Base-by-base conservation (phyloP, 2,888 invertebrate genomes). In the Andrena fulva region DNA sequence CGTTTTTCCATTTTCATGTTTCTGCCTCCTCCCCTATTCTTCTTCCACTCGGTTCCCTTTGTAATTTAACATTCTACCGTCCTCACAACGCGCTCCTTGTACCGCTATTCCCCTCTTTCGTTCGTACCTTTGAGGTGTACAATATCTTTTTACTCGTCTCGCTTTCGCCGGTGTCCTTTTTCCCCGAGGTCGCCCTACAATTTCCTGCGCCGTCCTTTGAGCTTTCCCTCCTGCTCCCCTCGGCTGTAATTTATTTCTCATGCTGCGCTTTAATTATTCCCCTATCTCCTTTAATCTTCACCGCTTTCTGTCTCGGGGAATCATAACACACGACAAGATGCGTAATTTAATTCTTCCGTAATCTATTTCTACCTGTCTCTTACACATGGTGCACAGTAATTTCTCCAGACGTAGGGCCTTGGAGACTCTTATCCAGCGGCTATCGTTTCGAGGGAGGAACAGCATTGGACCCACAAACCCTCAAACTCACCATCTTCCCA, bases 401-500 rank as follows among this genome's bases (percentile, higher is more conserved):
- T 42, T 12, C 42, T 42, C 12, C 12, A 42, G 12, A 42, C 42
- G 42, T 3, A 12, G 42, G 16, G 5, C 16, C 16, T 42, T 16
- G 16, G 42, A 33, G 33, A 62, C 33, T 33, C 10, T 33, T 20
- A n/a, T 62, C 20, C 62, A 6, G n/a, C 31, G 27, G 7, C 60
- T 16, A 24, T 27, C 24, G 56, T n/a, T 27, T 31, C 60, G 31
- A 7, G 2, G 16, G 5, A 62, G 4, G 4, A 33, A 10, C 3
- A 35, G 35, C 33, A 20, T 12, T 24, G 24, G 24, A 63, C 20
- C 29, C 31, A 5, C 24, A 63, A n/a, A 35, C 60, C 33, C 69
- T 24, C 24, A 27, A 69, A 52, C 62, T 60, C 68, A 33, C 48
- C 68, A 24, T 50, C 48, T 68, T 24, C 6, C 35, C 69, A 33